Conservation (phyloP, 2,888 invertebrate genomes). For the Epistrophe grossulariae region DNA sequence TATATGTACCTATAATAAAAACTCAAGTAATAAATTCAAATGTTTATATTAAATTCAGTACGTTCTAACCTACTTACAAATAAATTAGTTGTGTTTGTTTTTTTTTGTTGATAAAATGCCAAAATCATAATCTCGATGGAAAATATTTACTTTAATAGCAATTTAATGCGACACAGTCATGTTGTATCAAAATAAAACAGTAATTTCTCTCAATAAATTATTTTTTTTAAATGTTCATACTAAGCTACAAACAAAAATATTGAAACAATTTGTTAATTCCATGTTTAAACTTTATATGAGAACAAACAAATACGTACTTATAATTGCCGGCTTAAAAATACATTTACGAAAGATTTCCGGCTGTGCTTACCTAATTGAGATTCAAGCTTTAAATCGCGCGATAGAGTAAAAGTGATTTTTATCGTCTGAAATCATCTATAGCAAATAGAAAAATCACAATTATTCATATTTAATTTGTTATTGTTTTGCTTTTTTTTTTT, state of each 20-base stretch:
- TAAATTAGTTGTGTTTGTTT: too few relatives aligned
- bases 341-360: constrained; percentile 1
- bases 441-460: constrained; percentile 5
- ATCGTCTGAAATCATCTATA: constrained; percentile 5
- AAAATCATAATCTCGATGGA: not conserved
- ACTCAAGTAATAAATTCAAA: too few relatives aligned
- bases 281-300: not conserved
- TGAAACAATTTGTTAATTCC: not conserved
- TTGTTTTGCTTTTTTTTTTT: not conserved
- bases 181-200: not conserved
- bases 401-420: not conserved
- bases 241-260: not conserved
- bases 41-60: too few relatives aligned
- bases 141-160: not conserved
- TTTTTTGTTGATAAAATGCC: not conserved
- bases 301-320: not conserved
- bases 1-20: too few relatives aligned
- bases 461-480: too few relatives aligned
- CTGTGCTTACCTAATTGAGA: not conserved
- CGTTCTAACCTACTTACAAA: too few relatives aligned
- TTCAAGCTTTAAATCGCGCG: not conserved
- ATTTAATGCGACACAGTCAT: constrained; percentile 1
- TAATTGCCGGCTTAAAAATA: not conserved
- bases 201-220: not conserved
- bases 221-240: not conserved